Base-by-base conservation (phyloP, 2,797 vertebrate species). In the Ctenochaetus hawaiiensis region DNA sequence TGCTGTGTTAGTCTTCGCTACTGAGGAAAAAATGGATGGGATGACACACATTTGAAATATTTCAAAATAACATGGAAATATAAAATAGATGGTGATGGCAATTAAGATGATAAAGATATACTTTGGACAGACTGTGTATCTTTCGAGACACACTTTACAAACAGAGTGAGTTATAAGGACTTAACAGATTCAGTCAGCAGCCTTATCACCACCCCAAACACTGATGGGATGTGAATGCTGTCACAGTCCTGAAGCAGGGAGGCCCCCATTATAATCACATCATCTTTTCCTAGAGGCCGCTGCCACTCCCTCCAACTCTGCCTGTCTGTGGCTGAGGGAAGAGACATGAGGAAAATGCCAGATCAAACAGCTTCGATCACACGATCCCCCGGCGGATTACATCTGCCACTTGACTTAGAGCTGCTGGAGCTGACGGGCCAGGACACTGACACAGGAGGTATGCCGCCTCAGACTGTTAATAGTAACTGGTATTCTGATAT, bases 221-320 rank as follows among this genome's bases (percentile, higher is more conserved):
- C 68, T 81, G 77, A 84, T 76, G 57, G 34, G 49, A 75, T 62
- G 51, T 59, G 72, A 72, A 56, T 7, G 20, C 51, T 18, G 72
- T 43, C 56, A 70, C 61, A 61, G 75, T 62, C 39, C 53, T 57
- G 44, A 60, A 77, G 64, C 51, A 7, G n/a, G 60, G 54, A 64
- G 64, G 23, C 37, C 59, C 37, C 63, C 30, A 47, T 76, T 51
- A 51, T 72, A 62, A 82, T 85, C 66, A 56, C 72, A 66, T 84
- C 26, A 41, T 74, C 77, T 75, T 79, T 61, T 54, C 48, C 44
- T 18, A 47, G 70, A 76, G 11, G 3, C 30, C 26, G 77, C 43
- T 20, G 69, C 60, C 78, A 39, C 66, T 67, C 41, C 59, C 66
- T 49, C 45, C 23, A 78, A 66, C 45, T 67, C 75, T 48, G 59